phyloP scores from a whole-genome alignment of 1,140 invertebrate species.

The Panonychus citri region DNA sequence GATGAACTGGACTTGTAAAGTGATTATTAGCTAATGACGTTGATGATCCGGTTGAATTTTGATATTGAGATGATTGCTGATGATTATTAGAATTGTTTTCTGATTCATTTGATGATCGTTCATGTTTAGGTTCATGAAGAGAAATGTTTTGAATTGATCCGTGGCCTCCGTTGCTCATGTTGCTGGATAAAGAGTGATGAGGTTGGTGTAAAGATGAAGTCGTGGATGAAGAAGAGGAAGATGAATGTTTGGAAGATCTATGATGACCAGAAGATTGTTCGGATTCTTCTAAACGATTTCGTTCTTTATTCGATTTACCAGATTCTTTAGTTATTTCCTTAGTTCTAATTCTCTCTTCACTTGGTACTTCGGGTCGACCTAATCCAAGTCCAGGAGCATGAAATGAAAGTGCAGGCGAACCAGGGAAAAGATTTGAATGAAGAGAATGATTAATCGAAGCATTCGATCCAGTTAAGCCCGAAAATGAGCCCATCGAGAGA shows the following conservation, averaged over 20 bases:
- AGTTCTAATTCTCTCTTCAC: neutral
- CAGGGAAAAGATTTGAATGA: neutral
- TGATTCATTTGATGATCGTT: neutral
- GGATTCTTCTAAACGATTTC: neutral
- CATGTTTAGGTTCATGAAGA: neutral
- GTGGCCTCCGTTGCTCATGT: too few species aligned
- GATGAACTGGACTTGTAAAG: slow-evolving; percentile 5
- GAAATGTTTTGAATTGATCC: too few species aligned
- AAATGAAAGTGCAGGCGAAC: slow-evolving; percentile 11
- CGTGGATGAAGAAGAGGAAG: neutral
- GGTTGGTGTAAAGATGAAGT: too few species aligned
- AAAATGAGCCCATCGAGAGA: slow-evolving; percentile 49
- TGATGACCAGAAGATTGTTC: neutral
- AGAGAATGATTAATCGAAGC: neutral
- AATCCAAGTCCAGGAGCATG: slow-evolving; percentile 17
- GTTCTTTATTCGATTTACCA: neutral
- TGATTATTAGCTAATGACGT: neutral
- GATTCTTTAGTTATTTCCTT: neutral
- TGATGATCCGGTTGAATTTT: too few species aligned
- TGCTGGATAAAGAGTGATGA: too few species aligned
- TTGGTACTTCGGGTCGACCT: slow-evolving; percentile 1
- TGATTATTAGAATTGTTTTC: neutral
- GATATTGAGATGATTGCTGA: neutral
- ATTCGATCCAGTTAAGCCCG: slow-evolving; percentile 22
- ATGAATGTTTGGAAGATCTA: slow-evolving; percentile 1